A percentile compares a stretch with the other conserved stretches of the same genome.
These are phyloP conservation scores for Amazona ochrocephala DNA, from an alignment of 2,797 vertebrate genomes.

Conservation along the genomic window DNA sequence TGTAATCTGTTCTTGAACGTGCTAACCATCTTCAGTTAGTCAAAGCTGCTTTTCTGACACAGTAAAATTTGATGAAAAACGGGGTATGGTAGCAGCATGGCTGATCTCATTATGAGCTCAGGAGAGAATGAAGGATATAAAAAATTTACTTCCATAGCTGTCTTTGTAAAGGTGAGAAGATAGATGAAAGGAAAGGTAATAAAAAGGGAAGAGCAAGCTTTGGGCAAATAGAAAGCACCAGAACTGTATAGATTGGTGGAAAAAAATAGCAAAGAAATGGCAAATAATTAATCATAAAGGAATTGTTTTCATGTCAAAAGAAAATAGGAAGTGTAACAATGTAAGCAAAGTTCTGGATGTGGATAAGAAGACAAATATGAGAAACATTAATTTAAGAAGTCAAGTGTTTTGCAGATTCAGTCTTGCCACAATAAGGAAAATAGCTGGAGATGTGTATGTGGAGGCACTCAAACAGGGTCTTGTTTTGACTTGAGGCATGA, in stretches of 20 bases:
- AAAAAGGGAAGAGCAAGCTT: background rate
- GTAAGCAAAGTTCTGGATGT: background rate
- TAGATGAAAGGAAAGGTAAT: constrained; percentile 8
- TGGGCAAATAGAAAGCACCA: background rate
- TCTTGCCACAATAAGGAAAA: background rate
- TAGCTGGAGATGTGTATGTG: background rate
- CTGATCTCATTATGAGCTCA: constrained; percentile 20
- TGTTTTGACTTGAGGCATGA: background rate
- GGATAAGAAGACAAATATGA: background rate
- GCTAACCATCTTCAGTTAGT: background rate
- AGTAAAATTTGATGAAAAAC: constrained; percentile 16
- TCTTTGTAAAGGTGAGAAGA: constrained; percentile 31
- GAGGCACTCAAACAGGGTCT: background rate
- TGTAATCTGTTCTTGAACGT: background rate
- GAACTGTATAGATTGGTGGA: background rate
- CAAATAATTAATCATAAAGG: background rate
- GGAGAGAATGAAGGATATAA: constrained; percentile 15
- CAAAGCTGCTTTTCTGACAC: constrained; percentile 9
- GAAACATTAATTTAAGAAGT: background rate
- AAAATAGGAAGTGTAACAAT: background rate
- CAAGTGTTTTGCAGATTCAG: background rate
- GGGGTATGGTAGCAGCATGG: accelerated
- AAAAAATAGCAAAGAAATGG: background rate
- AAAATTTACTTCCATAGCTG: constrained; percentile 9
- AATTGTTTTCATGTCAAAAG: background rate